Percentiles rank a stretch among this genome's conserved stretches.
Evolutionary conservation across 2,888 invertebrate genomes (phyloP).

Genomic region (Galerucella nymphaeae): DNA sequence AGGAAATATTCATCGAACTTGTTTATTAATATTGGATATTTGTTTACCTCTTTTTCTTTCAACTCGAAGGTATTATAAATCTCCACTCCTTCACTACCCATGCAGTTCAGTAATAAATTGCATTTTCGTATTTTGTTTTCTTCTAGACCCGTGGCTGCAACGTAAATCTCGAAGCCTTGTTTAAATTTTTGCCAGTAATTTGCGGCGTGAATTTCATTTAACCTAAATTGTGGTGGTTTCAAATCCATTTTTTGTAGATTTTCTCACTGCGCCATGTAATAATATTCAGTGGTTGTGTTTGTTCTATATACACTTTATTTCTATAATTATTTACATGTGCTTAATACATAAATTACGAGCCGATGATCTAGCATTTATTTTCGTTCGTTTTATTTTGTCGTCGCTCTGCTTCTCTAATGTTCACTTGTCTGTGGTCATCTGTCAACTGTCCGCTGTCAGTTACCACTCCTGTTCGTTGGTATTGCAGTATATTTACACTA

Average conservation of each 20-base stretch:
- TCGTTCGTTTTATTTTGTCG: no score
- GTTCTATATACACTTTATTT: no score
- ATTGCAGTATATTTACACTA: no score
- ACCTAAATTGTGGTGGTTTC: conserved; percentile 11
- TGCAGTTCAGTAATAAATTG: conserved; percentile 18
- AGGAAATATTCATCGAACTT: conserved; percentile 20
- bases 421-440: no score
- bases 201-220: conserved; percentile 17
- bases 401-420: no score
- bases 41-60: conserved; percentile 11
- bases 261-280: conserved; percentile 2
- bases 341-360: no score
- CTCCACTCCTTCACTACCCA: conserved; percentile 16
- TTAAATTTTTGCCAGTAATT: conserved; percentile 18
- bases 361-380: no score
- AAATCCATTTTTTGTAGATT: conserved; percentile 9
- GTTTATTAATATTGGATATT: conserved; percentile 6
- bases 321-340: no score
- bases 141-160: not conserved
- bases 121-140: conserved; percentile 19
- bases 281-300: no score
- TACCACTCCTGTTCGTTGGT: no score
- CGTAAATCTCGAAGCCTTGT: conserved; percentile 15
- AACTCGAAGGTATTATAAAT: conserved; percentile 21
- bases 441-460: no score